Evolutionary conservation across 2,113 vertebrate genomes (phyloP).

Genomic region (Sceloporus tristichus): DNA sequence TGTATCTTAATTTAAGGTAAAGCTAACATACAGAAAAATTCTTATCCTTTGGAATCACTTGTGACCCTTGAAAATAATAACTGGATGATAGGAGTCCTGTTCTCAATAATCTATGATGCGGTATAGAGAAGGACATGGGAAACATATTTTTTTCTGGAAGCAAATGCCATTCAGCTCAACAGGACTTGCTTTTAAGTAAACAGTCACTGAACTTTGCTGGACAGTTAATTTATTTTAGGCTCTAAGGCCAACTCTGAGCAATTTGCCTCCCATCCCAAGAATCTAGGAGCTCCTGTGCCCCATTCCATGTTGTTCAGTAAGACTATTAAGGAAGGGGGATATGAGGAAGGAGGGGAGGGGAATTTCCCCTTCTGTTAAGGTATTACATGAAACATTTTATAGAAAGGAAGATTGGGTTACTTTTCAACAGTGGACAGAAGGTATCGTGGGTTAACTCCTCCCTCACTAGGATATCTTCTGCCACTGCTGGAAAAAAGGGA

Average conservation of each 20-base stretch:
- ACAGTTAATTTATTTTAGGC: not conserved
- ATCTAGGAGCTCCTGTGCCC: not conserved
- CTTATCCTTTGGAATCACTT: not conserved
- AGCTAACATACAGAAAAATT: not conserved
- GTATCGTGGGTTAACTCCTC: too few species aligned
- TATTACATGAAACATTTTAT: too few species aligned
- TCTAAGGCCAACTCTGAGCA: too few species aligned
- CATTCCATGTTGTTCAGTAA: not conserved
- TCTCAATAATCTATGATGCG: not conserved
- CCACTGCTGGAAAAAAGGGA: not conserved
- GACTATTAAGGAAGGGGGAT: not conserved
- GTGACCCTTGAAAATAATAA: not conserved
- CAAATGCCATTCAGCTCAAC: too few species aligned
- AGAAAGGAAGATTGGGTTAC: too few species aligned
- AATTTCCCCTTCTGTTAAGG: not conserved
- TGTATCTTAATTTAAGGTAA: not conserved
- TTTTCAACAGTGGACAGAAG: too few species aligned
- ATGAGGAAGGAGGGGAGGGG: too few species aligned
- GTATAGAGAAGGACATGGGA: not conserved
- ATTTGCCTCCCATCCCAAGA: too few species aligned
- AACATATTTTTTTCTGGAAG: not conserved
- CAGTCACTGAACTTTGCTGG: not conserved
- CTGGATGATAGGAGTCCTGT: not conserved
- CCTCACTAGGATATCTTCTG: too few species aligned
- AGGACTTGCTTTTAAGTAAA: not conserved